phyloP scores from a whole-genome alignment of 2,888 invertebrate genomes.

The Metellina segmentata region DNA sequence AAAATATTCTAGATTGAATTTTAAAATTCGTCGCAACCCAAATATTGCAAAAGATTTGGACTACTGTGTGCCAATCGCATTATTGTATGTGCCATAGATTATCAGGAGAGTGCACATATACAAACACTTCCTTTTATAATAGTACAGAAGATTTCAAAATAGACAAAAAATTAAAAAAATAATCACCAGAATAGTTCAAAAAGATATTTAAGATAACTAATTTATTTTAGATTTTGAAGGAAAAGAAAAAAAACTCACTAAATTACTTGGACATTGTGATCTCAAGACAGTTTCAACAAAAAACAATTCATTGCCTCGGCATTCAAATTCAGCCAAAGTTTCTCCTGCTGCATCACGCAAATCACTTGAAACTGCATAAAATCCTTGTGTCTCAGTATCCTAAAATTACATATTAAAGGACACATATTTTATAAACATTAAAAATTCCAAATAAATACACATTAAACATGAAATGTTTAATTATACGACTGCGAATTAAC shows the following conservation, averaged over 20 bases:
- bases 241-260: conserved; percentile 60
- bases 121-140: no score
- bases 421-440: no score
- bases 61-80: no score
- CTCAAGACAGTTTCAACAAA: conserved; percentile 91
- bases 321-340: conserved; percentile 84
- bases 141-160: no score
- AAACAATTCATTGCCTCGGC: conserved; percentile 92
- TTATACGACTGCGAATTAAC: neutral
- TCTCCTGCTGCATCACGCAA: conserved; percentile 85
- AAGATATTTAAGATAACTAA: neutral
- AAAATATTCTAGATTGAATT: no score
- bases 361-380: conserved; percentile 83
- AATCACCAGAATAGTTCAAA: no score
- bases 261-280: conserved; percentile 82
- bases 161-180: no score
- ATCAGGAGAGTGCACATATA: no score
- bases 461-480: neutral
- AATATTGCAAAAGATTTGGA: no score
- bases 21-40: no score
- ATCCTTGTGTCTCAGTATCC: conserved; percentile 50
- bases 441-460: neutral
- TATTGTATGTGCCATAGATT: no score
- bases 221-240: neutral
- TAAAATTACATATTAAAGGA: conserved; percentile 11